Percentiles rank a stretch among this genome's conserved stretches.
Evolutionary conservation across 2,113 vertebrate genomes (phyloP).

Genomic region (Nibea coibor): DNA sequence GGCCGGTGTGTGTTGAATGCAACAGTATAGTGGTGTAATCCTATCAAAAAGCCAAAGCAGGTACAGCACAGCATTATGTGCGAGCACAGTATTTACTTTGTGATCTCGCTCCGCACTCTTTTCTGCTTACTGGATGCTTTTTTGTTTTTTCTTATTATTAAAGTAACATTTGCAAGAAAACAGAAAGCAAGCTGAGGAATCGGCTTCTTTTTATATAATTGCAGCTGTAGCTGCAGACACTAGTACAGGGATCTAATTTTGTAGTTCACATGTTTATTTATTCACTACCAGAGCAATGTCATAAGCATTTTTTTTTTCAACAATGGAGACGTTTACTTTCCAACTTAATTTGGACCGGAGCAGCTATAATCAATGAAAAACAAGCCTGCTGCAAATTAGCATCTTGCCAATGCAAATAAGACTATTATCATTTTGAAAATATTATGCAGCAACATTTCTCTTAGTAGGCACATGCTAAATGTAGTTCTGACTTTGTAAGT

Average conservation of each 20-base stretch:
- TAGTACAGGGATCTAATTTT: constrained; percentile 20
- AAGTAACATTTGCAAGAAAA: not conserved
- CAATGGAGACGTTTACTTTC: constrained; percentile 1
- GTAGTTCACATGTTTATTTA: constrained; percentile 25
- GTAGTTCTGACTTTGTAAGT: not conserved
- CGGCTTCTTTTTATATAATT: not conserved
- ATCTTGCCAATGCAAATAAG: constrained; percentile 33
- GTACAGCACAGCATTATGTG: constrained; percentile 47
- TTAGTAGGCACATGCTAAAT: not conserved
- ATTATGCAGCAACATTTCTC: constrained; percentile 7
- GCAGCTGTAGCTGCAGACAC: not conserved
- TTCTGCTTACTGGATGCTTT: constrained; percentile 23
- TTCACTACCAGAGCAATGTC: constrained; percentile 6
- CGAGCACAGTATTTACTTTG: constrained; percentile 49
- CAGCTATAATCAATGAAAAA: constrained; percentile 22
- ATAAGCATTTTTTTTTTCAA: constrained; percentile 1
- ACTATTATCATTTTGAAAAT: constrained; percentile 7
- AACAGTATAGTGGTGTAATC: constrained; percentile 61
- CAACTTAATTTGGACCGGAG: constrained; percentile 20
- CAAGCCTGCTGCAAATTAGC: constrained; percentile 26
- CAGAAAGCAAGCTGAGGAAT: not conserved
- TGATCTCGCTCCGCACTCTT: not conserved
- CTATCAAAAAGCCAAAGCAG: constrained; percentile 63
- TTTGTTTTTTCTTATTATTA: not conserved
- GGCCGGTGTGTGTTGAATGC: constrained; percentile 53